These are phyloP conservation scores for Adineta ricciae DNA, from an alignment of 2,888 invertebrate genomes.

Conservation along the genomic window DNA sequence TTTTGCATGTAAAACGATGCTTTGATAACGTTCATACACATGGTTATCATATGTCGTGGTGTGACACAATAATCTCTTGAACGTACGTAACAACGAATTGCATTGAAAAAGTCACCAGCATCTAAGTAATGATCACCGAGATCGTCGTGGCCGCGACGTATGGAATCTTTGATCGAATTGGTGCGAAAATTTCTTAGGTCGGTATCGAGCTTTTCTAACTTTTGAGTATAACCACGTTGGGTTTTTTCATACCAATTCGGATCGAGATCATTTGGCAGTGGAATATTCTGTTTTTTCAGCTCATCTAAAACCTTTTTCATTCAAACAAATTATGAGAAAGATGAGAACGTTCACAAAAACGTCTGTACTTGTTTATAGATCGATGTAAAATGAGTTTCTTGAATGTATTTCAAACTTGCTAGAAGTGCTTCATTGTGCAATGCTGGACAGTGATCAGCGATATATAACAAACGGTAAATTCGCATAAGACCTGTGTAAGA, in stretches of 20 bases:
- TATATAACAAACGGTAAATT: conserved; percentile 76
- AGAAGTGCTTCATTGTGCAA: conserved; percentile 81
- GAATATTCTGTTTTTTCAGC: not conserved
- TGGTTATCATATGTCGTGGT: conserved; percentile 88
- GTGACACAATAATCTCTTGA: conserved; percentile 97
- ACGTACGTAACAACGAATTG: conserved; percentile 88
- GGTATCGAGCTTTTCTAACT: conserved; percentile 86
- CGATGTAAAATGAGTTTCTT: conserved; percentile 74
- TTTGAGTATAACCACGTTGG: conserved; percentile 83
- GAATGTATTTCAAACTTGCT: conserved; percentile 82
- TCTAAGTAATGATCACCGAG: conserved; percentile 92
- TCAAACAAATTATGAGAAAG: not conserved
- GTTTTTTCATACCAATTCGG: conserved; percentile 82
- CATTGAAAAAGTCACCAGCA: conserved; percentile 89
- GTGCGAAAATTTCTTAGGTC: conserved; percentile 95
- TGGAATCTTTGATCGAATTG: conserved; percentile 77
- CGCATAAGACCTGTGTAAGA: conserved; percentile 82
- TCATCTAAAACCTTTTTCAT: not conserved
- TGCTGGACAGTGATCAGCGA: conserved; percentile 86
- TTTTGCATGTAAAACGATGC: conserved; percentile 86
- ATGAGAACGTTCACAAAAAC: conserved; percentile 54
- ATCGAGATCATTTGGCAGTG: conserved; percentile 58
- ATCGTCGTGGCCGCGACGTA: conserved; percentile 91
- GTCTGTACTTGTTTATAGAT: conserved; percentile 77
- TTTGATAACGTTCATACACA: conserved; percentile 93